Evolutionary conservation across 1,140 invertebrate species (phyloP).

Genomic region (Brachionus calyciflorus): DNA sequence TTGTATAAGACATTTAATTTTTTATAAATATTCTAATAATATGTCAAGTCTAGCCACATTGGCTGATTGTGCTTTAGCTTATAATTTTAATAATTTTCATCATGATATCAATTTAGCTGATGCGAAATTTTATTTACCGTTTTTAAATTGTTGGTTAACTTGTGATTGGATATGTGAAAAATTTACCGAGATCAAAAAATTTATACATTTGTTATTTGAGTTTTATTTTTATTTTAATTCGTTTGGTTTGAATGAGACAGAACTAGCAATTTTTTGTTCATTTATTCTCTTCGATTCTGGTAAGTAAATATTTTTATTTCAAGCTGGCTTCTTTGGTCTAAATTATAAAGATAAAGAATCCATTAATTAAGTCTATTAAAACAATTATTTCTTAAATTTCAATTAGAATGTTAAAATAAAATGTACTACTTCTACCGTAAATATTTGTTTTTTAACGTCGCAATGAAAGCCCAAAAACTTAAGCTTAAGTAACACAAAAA

Average conservation of each 20-base stretch:
- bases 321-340: too few species aligned
- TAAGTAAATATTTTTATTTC: conserved; percentile 6
- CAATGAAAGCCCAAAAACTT: too few species aligned
- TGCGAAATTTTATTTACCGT: neutral
- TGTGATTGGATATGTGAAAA: neutral
- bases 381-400: too few species aligned
- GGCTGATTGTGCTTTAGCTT: conserved; percentile 16
- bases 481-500: too few species aligned
- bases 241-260: neutral
- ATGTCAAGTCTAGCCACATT: neutral
- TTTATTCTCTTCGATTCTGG: conserved; percentile 14
- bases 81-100: neutral
- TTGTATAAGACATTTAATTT: conserved; percentile 21
- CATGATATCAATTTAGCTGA: neutral
- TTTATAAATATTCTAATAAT: conserved; percentile 17
- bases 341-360: too few species aligned
- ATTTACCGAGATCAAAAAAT: neutral
- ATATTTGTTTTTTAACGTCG: too few species aligned
- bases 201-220: conserved; percentile 35
- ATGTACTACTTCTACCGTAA: too few species aligned
- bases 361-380: too few species aligned
- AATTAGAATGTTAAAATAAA: too few species aligned
- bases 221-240: conserved; percentile 42
- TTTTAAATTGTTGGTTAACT: neutral
- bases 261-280: conserved; percentile 7